phyloP scores from a whole-genome alignment of 1,140 invertebrate genomes.

The Drosophila pandora region DNA sequence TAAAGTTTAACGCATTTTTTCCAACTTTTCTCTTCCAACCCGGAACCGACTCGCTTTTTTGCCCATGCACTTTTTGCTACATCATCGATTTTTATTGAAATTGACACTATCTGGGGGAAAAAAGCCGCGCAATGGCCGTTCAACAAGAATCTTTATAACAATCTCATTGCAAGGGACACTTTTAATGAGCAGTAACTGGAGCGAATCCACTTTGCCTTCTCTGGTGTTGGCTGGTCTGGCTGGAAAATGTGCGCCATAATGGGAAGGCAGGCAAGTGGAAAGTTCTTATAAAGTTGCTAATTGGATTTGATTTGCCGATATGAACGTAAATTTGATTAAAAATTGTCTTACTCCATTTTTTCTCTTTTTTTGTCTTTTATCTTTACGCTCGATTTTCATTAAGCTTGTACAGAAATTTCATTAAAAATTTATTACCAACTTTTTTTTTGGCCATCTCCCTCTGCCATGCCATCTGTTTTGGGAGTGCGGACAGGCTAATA shows the following conservation, averaged over 20 bases:
- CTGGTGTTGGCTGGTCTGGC: background rate
- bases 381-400: constrained; percentile 37
- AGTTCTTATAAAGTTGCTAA: constrained; percentile 72
- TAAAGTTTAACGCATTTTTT: constrained; percentile 70
- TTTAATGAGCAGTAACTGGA: constrained; percentile 71
- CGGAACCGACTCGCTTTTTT: constrained; percentile 9
- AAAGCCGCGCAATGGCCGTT: constrained; percentile 1
- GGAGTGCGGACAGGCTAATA: constrained; percentile 61
- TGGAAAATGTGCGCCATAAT: constrained; percentile 4
- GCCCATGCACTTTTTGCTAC: constrained; percentile 54
- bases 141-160: constrained; percentile 57
- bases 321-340: constrained; percentile 72
- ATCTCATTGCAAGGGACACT: constrained; percentile 57
- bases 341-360: constrained; percentile 11
- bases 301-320: constrained; percentile 79
- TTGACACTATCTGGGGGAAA: constrained; percentile 61
- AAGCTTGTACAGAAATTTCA: constrained; percentile 66
- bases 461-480: constrained; percentile 53
- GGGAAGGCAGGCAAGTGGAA: constrained; percentile 27
- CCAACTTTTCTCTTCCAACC: background rate
- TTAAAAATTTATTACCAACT: constrained; percentile 77
- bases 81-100: constrained; percentile 81
- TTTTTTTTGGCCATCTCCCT: constrained; percentile 19
- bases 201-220: constrained; percentile 21
- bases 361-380: background rate